Base-by-base conservation (phyloP, 1,140 invertebrate genomes). In the Luehdorfia chinensis region DNA sequence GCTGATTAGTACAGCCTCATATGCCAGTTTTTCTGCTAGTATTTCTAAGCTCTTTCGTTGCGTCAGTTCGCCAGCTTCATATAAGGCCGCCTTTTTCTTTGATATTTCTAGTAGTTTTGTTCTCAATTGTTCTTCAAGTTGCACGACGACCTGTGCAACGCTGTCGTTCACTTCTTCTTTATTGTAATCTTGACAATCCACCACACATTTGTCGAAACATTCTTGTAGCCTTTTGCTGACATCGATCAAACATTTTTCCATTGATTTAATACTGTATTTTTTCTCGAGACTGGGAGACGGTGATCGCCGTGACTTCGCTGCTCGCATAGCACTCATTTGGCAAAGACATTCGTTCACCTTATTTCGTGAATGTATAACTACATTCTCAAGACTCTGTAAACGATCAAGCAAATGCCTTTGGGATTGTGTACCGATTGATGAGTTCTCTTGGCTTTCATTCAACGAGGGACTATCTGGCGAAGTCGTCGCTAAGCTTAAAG, bases 1-100 rank as follows among this genome's bases (percentile, higher is more conserved):
- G 14, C 87, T 85, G 21, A 94, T 83, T 34, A 94, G 80, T 11
- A 94, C 89, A 23, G 91, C 91, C 81, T 95, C 93, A 66, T 92
- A 94, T 0, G 93, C 93, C 13, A 94, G 81, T 59, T 93, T 92
- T 67, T 94, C 93, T 1, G 93, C 93, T 47, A 94, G 73, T 36
- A 94, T 86, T 61, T 92, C 90, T 47, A 92, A 73, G 61, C 90
- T 92, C 34, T 91, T 90, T 52, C 90, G 87, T 25, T 89, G 88
- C 43, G 92, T 91, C 46, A 93, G 87, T 55, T 91, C 89, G 33
- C 91, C 91, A 4, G 89, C 87, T 46, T 90, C 87, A 31, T 89
- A 84, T 3, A 94, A 75, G 5, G 80, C 71, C 19, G 89, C 88
- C 62, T 91, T 90, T 62, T 89, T 91, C 55, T 89, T 89, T 6